Base-by-base conservation (phyloP, 2,888 invertebrate genomes). In the Mylabris sibirica region DNA sequence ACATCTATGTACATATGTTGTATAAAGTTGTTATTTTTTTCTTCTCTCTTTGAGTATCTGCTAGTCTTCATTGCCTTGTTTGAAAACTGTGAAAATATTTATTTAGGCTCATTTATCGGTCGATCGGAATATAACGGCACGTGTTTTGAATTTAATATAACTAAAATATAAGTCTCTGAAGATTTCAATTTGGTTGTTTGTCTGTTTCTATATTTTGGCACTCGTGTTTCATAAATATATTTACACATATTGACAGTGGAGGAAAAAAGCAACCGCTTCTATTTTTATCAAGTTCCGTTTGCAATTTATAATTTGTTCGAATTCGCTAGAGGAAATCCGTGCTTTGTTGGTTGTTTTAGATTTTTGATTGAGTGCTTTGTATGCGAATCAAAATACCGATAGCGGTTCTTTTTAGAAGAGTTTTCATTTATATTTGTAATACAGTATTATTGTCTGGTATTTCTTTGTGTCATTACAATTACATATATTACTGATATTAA, bases 21-120 rank as follows among this genome's bases (percentile, higher is more conserved):
- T 1, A 57, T 24, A 24, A 24, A 20, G 57, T 57, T 57, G 5
- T 49, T 6, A 3, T 8, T 20, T 3, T 22, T 22, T 24, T 5
- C 22, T 14, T 14, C 24, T 22, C 53, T n/a, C n/a, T n/a, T n/a
- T n/a, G 22, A 3, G 11, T 24, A 44, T 8, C 44, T 17, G 0
- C 3, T 22, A 2, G n/a, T n/a, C 24, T 24, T 14, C 24, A 8
- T 3, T 30, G 30, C 3, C 30, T 30, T 30, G 30, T 30, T 24
- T 24, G 57, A 57, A 24, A 57, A 20, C 24, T 60, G 30, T 20
- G 35, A 59, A 69, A 66, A 65, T 69, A 69, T 69, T 69, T 65
- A 63, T 66, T 65, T 69, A 69, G 63, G 69, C 65, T 69, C 65
- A 66, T 53, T 69, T 66, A 63, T 60, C 65, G 65, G 63, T 34